Evolutionary conservation across 2,113 vertebrate genomes (phyloP), one percentile per base, ranked within the genome.

Genomic region (Geococcyx californianus): DNA sequence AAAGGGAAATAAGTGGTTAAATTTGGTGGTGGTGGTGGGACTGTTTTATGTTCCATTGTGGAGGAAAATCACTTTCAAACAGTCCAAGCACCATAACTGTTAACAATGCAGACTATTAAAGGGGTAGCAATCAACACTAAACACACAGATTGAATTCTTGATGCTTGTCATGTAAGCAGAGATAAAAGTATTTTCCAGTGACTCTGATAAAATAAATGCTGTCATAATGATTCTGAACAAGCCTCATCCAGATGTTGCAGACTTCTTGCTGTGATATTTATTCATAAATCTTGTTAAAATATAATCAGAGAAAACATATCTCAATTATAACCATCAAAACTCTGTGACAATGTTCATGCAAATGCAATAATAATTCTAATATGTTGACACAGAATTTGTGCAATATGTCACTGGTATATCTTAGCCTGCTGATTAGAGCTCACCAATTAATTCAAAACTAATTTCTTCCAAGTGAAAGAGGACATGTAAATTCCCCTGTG

Each of bases 251-350:
- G 90, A 91, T 89, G 84, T 78, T 95, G 47, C 54, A 95, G 84
- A 12, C 74, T 72, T 82, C 78, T 84, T 87, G 54, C 82, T 93
- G 78, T 72, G 69, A 58, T 94, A 91, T 94, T 95, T 94, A 90
- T 85, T 82, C 84, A 79, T 96, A 89, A 91, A 93, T 93, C 95
- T 93, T 85, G 70, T 91, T 95, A 95, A 93, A 91, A 79, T 76
- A 79, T 76, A 93, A 95, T 97, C 81, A 75, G 78, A 89, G 78
- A 72, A 91, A 94, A 56, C 44, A 84, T 76, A 78, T 87, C 62
- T 95, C 74, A 91, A 75, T 91, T 94, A 90, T 60, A 96, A 56
- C 58, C 70, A 79, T 90, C 84, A 94, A 72, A 96, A 75, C 62
- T 89, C 69, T 67, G 45, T 73, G 56, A 85, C 81, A 91, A 38